These are phyloP conservation scores for Dipus sagitta DNA, from an alignment of 2,797 vertebrate genomes.

Conservation along the genomic window DNA sequence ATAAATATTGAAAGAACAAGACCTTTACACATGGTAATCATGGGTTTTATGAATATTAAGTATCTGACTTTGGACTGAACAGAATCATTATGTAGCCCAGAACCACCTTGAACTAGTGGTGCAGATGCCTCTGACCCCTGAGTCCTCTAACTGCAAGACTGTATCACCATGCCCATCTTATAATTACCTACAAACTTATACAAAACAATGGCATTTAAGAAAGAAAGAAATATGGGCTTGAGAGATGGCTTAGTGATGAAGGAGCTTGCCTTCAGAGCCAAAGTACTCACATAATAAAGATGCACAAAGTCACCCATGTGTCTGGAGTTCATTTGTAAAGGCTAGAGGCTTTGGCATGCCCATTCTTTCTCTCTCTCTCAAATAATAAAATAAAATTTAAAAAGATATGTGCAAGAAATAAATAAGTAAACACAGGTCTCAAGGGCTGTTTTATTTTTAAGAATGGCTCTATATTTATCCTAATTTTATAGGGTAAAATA, in stretches of 20 bases:
- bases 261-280: too few relatives aligned
- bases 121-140: fast-evolving
- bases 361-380: too few relatives aligned
- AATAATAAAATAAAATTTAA: too few relatives aligned
- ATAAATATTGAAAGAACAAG: background rate
- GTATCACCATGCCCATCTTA: background rate
- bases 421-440: background rate
- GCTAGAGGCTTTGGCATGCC: too few relatives aligned
- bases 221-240: background rate
- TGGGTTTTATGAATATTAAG: background rate
- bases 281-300: too few relatives aligned
- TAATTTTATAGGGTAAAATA: background rate
- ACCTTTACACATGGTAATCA: background rate
- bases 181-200: background rate
- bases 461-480: background rate
- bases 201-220: background rate
- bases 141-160: background rate
- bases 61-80: too few relatives aligned
- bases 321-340: too few relatives aligned
- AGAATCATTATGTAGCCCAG: background rate
- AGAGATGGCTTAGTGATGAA: too few relatives aligned
- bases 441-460: background rate
- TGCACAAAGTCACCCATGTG: too few relatives aligned
- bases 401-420: too few relatives aligned
- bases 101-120: background rate